phyloP scores from a whole-genome alignment of 1,140 invertebrate species.

The Orchesella cincta region DNA sequence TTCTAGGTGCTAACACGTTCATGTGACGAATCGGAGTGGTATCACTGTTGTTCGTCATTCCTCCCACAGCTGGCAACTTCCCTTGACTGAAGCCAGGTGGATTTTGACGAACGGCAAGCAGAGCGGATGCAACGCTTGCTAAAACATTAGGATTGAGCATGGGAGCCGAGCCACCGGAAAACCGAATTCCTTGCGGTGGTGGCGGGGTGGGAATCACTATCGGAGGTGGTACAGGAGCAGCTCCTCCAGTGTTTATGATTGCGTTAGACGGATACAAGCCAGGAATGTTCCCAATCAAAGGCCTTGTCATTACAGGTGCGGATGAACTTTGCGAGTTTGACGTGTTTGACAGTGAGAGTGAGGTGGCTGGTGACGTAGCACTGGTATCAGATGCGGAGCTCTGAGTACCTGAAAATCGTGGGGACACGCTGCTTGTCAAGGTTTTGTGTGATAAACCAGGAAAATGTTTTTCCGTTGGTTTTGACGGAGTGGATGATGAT shows the following conservation, averaged over 20 bases:
- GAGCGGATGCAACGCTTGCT: conserved; percentile 45
- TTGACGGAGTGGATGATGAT: conserved; percentile 52
- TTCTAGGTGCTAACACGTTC: neutral
- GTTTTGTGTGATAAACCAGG: neutral
- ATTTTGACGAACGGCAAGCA: conserved; percentile 40
- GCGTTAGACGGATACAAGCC: conserved; percentile 53
- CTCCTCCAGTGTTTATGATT: conserved; percentile 31
- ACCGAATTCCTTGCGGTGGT: conserved; percentile 33
- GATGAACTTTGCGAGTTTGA: neutral
- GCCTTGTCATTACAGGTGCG: neutral
- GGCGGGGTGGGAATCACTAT: conserved; percentile 49
- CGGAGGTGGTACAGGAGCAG: conserved; percentile 31
- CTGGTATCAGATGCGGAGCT: neutral
- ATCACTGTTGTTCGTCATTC: neutral
- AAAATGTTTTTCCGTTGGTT: neutral
- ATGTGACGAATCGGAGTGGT: neutral
- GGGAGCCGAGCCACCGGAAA: neutral
- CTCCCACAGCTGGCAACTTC: neutral
- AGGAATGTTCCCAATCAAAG: conserved; percentile 52
- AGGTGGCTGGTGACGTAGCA: conserved; percentile 42
- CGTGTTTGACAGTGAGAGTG: neutral
- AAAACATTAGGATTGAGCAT: conserved; percentile 40
- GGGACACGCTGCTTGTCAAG: neutral
- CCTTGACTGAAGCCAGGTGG: neutral
- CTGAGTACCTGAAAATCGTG: neutral